Base-by-base conservation (phyloP, 2,888 invertebrate genomes). In the Lutraria lutraria region DNA sequence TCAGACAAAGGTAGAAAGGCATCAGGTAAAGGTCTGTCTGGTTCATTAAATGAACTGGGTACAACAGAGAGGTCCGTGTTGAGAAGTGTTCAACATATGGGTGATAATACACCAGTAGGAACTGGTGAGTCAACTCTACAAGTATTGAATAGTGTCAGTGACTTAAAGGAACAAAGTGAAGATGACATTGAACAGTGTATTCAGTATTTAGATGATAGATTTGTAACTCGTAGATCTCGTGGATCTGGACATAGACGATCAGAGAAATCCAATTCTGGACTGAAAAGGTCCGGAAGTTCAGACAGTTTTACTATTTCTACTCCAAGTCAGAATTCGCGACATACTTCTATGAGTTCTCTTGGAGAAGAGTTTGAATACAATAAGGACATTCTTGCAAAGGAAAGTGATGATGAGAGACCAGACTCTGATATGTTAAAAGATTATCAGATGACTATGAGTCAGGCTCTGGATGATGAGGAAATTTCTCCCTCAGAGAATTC, bases 231-330 rank as follows among this genome's bases (percentile, higher is more conserved):
- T 79, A 89, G 89, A 60, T 87, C 91, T 34, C 84, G 92, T 54
- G 93, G 93, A 16, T 91, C 91, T 85, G 68, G 83, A 34, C 72
- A 85, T 25, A 63, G 81, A 56, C 91, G 87, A 88, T 92, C 84
- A 87, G 87, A 86, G 90, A 90, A 90, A 90, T 90, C 89, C 83
- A 90, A 92, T 88, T 86, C 85, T 72, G 68, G 72, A 80, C 85
- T 92, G 60, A 76, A 89, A 81, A 91, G 92, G 52, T 93, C 94
- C 76, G 88, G 90, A 80, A 92, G 92, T 60, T 94, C 95, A 1
- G 94, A 94, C 52, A 95, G 95, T 90, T 93, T 95, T 83, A 95
- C 95, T 12, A 93, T 95, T 68, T 95, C 95, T 12, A 95, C 95
- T 3, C 94, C 95, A 56, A 95, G 94, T 90, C 93, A 93, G 25